Conservation (phyloP, 2,113 vertebrate species). For the Lathamus discolor region DNA sequence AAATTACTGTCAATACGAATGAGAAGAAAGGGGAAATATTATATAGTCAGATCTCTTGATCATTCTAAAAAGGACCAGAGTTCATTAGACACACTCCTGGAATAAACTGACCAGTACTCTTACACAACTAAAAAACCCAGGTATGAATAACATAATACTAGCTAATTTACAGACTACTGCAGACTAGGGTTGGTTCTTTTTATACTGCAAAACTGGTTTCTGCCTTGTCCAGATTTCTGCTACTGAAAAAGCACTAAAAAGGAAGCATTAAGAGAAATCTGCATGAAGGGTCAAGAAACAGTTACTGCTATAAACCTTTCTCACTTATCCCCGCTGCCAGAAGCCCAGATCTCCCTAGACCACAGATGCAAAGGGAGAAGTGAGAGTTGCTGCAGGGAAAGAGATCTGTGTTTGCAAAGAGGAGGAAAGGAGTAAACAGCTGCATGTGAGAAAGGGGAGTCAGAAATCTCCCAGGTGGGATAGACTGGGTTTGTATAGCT, state of each 20-base stretch:
- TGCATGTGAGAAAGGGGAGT: background rate
- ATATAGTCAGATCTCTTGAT: background rate
- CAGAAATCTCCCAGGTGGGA: background rate
- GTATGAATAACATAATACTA: background rate
- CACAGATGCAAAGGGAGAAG: background rate
- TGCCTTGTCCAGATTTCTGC: background rate
- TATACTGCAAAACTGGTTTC: background rate
- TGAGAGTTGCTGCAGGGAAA: background rate
- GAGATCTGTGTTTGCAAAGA: background rate
- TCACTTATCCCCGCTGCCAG: background rate
- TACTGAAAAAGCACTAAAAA: background rate
- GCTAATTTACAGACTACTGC: background rate
- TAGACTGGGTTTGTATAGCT: background rate
- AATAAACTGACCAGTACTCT: background rate
- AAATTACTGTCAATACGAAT: background rate
- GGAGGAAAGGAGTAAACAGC: background rate
- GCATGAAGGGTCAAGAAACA: background rate
- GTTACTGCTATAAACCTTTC: background rate
- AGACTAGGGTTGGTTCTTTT: background rate
- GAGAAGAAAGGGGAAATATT: background rate
- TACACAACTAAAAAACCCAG: background rate
- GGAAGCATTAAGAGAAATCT: background rate
- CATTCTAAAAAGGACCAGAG: background rate
- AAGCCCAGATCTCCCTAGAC: background rate
- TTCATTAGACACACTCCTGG: background rate